Conservation (phyloP, 2,797 vertebrate species). For the Heterohyrax brucei region DNA sequence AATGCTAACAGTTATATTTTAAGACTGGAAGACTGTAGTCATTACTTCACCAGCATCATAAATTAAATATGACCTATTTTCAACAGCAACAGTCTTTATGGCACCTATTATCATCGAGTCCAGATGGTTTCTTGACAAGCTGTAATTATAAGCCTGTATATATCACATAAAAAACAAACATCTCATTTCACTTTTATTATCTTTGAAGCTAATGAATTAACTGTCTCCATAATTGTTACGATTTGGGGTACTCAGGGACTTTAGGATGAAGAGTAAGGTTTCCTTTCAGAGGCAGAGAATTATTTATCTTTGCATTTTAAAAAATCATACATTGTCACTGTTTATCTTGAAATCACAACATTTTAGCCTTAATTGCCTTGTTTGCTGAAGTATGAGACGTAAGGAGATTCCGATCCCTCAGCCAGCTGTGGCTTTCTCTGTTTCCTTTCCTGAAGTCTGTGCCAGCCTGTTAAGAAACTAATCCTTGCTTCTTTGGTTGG, state of each 20-base stretch:
- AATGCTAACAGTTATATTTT: background rate
- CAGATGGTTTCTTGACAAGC: background rate
- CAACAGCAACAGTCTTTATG: background rate
- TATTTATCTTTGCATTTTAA: background rate
- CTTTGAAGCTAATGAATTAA: background rate
- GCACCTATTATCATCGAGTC: background rate
- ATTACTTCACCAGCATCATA: background rate
- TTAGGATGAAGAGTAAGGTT: background rate
- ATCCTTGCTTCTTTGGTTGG: background rate
- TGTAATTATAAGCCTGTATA: background rate
- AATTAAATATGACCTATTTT: conserved; percentile 31
- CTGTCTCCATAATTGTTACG: background rate
- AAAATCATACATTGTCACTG: conserved; percentile 2
- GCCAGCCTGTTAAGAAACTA: background rate
- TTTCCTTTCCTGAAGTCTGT: background rate
- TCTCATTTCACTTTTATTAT: background rate
- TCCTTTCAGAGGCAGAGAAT: conserved; percentile 29
- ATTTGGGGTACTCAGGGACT: background rate
- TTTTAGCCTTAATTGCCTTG: background rate
- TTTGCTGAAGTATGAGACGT: background rate
- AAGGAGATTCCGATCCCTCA: background rate
- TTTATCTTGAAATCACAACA: conserved; percentile 42
- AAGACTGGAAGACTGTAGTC: background rate
- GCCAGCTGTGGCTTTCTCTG: background rate
- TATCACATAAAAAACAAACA: conserved; percentile 8